Base-by-base conservation (phyloP, 2,797 vertebrate species). In the Dipus sagitta region DNA sequence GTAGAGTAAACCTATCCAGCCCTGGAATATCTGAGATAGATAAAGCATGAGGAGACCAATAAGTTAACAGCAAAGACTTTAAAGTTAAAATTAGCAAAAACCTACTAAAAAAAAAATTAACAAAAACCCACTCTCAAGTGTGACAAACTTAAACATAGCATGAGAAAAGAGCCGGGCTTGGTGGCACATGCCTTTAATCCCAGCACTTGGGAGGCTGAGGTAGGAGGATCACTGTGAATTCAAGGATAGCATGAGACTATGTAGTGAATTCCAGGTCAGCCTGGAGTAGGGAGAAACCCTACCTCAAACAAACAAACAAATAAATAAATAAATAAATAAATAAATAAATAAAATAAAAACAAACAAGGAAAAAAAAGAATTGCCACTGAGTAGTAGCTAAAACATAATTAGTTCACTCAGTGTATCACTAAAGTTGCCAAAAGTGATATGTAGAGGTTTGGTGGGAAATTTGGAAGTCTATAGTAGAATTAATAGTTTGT, bases 401-500 rank as follows among this genome's bases (percentile, higher is more conserved):
- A 86, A 6, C 23, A 28, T 30, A 21, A 58, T 47, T 15, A 54
- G 20, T 65, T 70, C 60, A 32, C 24, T 76, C 42, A 88, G 60
- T 42, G 60, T 11, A 32, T 23, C 30, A 71, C n/a, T 71, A 82
- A 93, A 24, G 24, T 17, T 24, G 47, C 54, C 34, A 12, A 8
- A 15, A 2, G 13, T 18, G 28, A 5, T 21, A 32, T 28, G 38
- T n/a, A 78, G 0, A 67, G 3, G 32, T 68, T 89, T 75, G 65
- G n/a, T 94, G 54, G 70, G 88, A 96, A 96, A 32, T 96, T 76
- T 92, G 34, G 4, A 95, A 54, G 24, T 77, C 72, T 75, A 75
- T 9, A 88, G 26, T 13, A 84, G 79, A 79, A 86, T 32, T n/a
- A 89, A 94, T 70, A 54, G 58, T 60, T 67, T 84, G 2, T n/a